phyloP scores from a whole-genome alignment of 2,888 invertebrate genomes.

The Spodoptera littoralis region DNA sequence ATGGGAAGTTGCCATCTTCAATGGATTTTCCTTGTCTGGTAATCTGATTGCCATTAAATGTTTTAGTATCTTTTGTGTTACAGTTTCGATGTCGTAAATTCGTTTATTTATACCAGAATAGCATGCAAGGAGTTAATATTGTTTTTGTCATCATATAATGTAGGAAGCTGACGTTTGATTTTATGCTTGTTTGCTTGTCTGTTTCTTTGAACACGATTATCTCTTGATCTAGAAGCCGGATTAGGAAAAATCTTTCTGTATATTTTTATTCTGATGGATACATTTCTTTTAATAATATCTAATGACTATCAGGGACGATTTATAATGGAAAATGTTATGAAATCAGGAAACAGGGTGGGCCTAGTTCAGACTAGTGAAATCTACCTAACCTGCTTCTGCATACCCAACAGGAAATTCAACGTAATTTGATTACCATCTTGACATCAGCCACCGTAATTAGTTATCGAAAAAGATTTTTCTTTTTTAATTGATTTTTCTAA shows the following conservation, averaged over 20 bases:
- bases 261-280: too few species aligned
- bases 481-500: slow-evolving; percentile 52
- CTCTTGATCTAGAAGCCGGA: too few species aligned
- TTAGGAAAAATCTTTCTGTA: too few species aligned
- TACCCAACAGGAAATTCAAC: slow-evolving; percentile 9
- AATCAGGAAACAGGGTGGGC: too few species aligned
- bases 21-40: slow-evolving; percentile 13
- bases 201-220: too few species aligned
- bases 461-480: slow-evolving; percentile 27
- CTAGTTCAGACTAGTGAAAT: too few species aligned
- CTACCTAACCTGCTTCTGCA: background rate
- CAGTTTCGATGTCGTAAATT: slow-evolving; percentile 25
- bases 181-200: too few species aligned
- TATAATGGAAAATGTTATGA: too few species aligned
- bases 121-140: slow-evolving; percentile 25
- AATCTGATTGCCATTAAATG: slow-evolving; percentile 22
- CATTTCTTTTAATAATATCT: too few species aligned
- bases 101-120: slow-evolving; percentile 16
- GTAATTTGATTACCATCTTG: slow-evolving; percentile 20
- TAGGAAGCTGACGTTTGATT: background rate
- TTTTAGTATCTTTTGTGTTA: slow-evolving; percentile 33
- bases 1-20: slow-evolving; percentile 28
- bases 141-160: background rate
- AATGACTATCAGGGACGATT: too few species aligned
- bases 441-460: slow-evolving; percentile 39